Conservation (phyloP, 2,888 invertebrate genomes). For the Agapetus fuscipes region DNA sequence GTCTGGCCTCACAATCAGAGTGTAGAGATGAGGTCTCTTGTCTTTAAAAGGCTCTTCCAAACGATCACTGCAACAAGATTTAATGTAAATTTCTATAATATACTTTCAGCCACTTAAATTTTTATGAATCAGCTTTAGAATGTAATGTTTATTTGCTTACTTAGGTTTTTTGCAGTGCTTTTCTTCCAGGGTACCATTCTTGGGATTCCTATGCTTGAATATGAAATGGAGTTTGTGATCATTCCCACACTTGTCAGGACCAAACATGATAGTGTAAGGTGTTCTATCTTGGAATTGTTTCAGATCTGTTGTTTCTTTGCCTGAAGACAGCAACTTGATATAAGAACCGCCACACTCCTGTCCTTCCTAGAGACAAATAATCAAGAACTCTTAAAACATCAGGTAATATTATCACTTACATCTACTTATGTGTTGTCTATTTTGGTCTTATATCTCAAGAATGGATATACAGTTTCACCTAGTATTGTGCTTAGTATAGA, state of each 20-base stretch:
- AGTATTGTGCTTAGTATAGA: too few species aligned
- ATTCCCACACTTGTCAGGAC: constrained; percentile 97
- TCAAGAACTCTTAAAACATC: too few species aligned
- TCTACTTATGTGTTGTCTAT: not conserved
- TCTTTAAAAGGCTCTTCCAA: constrained; percentile 85
- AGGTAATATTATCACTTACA: too few species aligned
- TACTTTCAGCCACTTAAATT: too few species aligned
- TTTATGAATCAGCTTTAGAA: too few species aligned
- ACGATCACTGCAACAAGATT: constrained; percentile 44
- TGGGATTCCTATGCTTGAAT: constrained; percentile 90
- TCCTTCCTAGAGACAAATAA: constrained; percentile 82
- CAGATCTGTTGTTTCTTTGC: constrained; percentile 59
- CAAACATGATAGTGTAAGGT: constrained; percentile 98
- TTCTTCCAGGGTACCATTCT: constrained; percentile 82
- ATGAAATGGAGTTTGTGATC: constrained; percentile 90
- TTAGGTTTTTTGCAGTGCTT: constrained; percentile 93
- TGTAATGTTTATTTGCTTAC: constrained; percentile 30
- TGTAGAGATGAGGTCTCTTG: constrained; percentile 84
- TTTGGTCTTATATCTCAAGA: constrained; percentile 1
- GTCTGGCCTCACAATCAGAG: constrained; percentile 67
- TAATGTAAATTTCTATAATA: not conserved
- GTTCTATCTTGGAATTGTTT: constrained; percentile 89
- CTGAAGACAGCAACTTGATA: constrained; percentile 79
- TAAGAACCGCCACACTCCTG: constrained; percentile 99
- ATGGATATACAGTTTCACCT: too few species aligned